Percentiles rank a stretch among this genome's conserved stretches.
These are phyloP conservation scores for Equus przewalskii DNA, from an alignment of 2,113 vertebrate species.

Conservation along the genomic window DNA sequence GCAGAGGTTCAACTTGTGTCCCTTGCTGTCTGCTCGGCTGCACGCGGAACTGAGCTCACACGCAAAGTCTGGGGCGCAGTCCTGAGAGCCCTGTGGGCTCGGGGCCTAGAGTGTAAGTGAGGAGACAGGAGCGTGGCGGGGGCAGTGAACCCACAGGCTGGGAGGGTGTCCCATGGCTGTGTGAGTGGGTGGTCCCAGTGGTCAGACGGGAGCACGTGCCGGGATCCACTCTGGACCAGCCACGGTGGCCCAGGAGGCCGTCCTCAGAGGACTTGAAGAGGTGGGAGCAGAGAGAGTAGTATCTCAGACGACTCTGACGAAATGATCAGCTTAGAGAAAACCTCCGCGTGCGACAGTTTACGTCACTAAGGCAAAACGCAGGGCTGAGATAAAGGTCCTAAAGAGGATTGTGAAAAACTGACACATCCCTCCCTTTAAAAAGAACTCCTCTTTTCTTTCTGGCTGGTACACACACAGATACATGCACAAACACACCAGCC, in stretches of 20 bases:
- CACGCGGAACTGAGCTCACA: neutral
- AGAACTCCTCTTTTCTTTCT: slow-evolving; percentile 60
- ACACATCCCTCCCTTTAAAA: slow-evolving; percentile 58
- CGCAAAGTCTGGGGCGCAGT: accelerated
- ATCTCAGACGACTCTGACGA: neutral
- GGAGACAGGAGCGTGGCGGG: neutral
- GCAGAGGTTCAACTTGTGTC: too few species aligned
- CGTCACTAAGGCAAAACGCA: neutral
- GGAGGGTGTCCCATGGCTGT: neutral
- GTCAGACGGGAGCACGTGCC: accelerated
- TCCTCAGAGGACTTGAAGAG: neutral
- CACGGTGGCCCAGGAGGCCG: neutral
- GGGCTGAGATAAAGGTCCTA: slow-evolving; percentile 39
- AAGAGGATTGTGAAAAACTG: slow-evolving; percentile 74
- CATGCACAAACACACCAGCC: too few species aligned
- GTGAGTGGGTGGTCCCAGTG: accelerated
- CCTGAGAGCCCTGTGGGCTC: neutral
- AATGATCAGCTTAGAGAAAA: neutral
- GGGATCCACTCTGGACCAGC: neutral
- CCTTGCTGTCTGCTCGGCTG: accelerated
- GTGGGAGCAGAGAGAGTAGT: too few species aligned
- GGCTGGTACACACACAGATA: neutral
- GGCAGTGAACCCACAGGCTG: neutral
- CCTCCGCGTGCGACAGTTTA: neutral
- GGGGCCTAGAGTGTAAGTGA: accelerated